phyloP scores from a whole-genome alignment of 2,888 invertebrate genomes.

The Tanytarsus gracilentus region DNA sequence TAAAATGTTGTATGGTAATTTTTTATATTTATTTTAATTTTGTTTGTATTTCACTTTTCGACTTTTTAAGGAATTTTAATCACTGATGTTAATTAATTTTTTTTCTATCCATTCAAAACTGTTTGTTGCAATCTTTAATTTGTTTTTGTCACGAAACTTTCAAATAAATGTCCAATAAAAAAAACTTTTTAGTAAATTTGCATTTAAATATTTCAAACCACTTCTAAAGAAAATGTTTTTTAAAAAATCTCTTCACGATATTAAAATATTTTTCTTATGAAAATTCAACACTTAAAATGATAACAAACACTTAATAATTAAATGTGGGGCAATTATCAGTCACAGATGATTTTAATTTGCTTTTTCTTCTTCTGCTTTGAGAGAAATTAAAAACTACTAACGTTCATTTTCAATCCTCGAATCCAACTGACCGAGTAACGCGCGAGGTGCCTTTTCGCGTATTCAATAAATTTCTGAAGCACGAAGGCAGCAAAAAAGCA shows the following conservation, averaged over 20 bases:
- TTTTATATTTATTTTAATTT: no score
- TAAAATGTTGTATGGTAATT: no score
- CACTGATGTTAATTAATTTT: no score
- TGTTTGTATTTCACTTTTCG: no score
- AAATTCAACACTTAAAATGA: no score
- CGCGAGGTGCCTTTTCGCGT: conserved; percentile 30
- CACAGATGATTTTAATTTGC: neutral
- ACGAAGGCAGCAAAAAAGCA: conserved; percentile 10
- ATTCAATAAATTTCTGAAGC: conserved; percentile 6
- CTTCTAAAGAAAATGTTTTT: neutral
- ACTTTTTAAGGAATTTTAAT: no score
- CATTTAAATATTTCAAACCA: neutral
- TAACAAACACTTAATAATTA: neutral
- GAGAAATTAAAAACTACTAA: conserved; percentile 12
- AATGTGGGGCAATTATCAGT: neutral
- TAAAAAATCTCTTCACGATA: no score
- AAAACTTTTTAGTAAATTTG: neutral
- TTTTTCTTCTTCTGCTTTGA: neutral
- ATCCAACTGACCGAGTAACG: conserved; percentile 47
- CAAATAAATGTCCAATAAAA: neutral
- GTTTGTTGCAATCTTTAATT: neutral
- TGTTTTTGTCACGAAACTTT: neutral
- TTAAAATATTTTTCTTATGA: no score
- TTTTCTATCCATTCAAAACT: no score
- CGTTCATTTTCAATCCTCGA: conserved; percentile 35